Evolutionary conservation across 2,797 vertebrate genomes (phyloP), one percentile per base, ranked within the genome.

Genomic region (Gambelia wislizenii): DNA sequence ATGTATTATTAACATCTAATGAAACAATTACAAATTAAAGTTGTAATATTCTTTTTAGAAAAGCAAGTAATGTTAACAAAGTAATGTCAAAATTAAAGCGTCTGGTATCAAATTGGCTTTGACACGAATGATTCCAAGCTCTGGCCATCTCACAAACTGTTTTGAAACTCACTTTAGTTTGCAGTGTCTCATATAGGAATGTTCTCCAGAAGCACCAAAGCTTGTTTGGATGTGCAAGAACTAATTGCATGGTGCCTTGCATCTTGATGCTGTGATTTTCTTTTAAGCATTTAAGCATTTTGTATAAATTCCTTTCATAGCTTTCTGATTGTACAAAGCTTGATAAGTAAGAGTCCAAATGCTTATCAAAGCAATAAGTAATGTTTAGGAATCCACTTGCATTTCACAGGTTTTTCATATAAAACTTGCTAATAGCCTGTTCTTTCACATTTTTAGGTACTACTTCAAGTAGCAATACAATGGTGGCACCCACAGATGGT

Each of bases 401-500:
- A n/a, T 42, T 33, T 27, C 69, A 87, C 78, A 30, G 82, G 3
- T 7, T 90, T 83, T 77, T 83, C 8, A 44, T 61, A 61, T 56
- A 22, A 39, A 18, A 36, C 47, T 22, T 80, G 6, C 33, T 47
- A 39, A 6, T 59, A 22, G 79, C 2, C 86, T 82, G 56, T 90
- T 81, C 52, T 84, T 90, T 94, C 0, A 85, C 16, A 90, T 92
- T 92, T 75, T 76, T 94, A 99, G 99, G 99, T 97, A 99, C 99
- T 95, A 98, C 98, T 91, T 99, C 99, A 91, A 99, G 99, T 96
- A 99, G 98, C 97, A 99, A 99, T 97, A 99, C 99, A 87, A 99
- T 99, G 99, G 98, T 99, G 94, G 98, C 99, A 92, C 98, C 98
- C 93, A 96, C 97, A 30, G 98, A 99, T 27, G 95, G 97, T 92